Evolutionary conservation across 2,888 invertebrate species (phyloP).

Genomic region (Notocelia uddmanniana): DNA sequence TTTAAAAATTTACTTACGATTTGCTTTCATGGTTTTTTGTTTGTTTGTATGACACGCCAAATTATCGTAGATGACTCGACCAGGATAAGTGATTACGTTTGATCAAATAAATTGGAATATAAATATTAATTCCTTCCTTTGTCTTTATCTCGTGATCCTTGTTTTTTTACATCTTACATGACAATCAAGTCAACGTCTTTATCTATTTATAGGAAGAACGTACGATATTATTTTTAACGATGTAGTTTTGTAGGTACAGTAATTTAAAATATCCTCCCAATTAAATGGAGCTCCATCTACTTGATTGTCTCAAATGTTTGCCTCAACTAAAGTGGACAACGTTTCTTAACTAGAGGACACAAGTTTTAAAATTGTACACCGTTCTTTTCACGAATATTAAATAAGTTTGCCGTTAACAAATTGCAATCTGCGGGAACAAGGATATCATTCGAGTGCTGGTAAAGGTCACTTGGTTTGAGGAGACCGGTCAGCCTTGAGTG

Average conservation of each 20-base stretch:
- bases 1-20: neutral
- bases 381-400: slow-evolving; percentile 51
- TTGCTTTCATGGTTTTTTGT: slow-evolving; percentile 1
- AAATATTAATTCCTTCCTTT: too few species aligned
- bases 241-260: slow-evolving; percentile 22
- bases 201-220: slow-evolving; percentile 5
- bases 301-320: slow-evolving; percentile 10
- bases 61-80: neutral
- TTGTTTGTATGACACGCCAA: slow-evolving; percentile 20
- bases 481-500: slow-evolving; percentile 83
- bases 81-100: neutral
- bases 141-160: too few species aligned
- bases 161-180: neutral
- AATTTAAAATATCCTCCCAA: slow-evolving; percentile 35
- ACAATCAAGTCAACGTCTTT: neutral
- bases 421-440: slow-evolving; percentile 76
- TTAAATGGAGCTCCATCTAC: slow-evolving; percentile 34
- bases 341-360: slow-evolving; percentile 9
- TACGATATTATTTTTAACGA: slow-evolving; percentile 34
- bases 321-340: neutral
- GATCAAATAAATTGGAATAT: neutral
- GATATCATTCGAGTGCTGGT: slow-evolving; percentile 74
- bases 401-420: slow-evolving; percentile 68
- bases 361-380: slow-evolving; percentile 24
- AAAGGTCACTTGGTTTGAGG: slow-evolving; percentile 84